Evolutionary conservation across 2,797 vertebrate species (phyloP).

Genomic region (Neosalanx taihuensis): DNA sequence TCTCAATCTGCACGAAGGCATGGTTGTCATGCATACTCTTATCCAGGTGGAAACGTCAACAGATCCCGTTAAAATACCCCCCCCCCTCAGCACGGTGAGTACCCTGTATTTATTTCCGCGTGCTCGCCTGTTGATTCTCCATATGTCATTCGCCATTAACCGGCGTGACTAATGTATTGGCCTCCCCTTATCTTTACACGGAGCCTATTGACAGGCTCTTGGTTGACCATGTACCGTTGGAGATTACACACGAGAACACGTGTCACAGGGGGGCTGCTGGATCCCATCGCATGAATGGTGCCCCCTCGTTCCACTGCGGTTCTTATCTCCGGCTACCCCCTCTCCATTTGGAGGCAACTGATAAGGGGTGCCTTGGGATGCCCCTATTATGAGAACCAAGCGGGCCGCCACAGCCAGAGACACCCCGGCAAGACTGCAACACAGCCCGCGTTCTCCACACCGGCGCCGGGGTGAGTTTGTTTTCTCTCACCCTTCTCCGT

Average conservation of each 20-base stretch:
- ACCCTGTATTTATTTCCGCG: slow-evolving; percentile 8
- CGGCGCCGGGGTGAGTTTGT: not conserved
- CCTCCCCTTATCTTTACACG: slow-evolving; percentile 57
- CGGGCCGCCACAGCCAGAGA: slow-evolving; percentile 26
- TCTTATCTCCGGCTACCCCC: slow-evolving; percentile 65
- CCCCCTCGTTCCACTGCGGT: slow-evolving; percentile 39
- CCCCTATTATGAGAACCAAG: slow-evolving; percentile 63
- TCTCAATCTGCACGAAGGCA: not conserved
- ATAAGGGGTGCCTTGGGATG: slow-evolving; percentile 72
- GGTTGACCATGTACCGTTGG: slow-evolving; percentile 67
- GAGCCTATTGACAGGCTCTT: slow-evolving; percentile 67
- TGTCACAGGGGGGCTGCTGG: slow-evolving; percentile 55
- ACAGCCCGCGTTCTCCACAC: not conserved
- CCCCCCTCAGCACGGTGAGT: not conserved
- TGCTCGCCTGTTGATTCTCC: slow-evolving; percentile 46
- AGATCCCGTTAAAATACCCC: too few relatives aligned
- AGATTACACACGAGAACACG: slow-evolving; percentile 74
- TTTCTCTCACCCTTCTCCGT: slow-evolving; percentile 24
- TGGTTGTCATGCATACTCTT: not conserved
- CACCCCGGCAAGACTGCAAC: slow-evolving; percentile 8
- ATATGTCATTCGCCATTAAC: slow-evolving; percentile 53
- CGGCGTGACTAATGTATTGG: slow-evolving; percentile 60
- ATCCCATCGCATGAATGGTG: slow-evolving; percentile 51
- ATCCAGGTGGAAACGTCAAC: not conserved
- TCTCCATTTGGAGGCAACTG: slow-evolving; percentile 59